Percentiles rank a stretch among this genome's conserved stretches.
These are phyloP conservation scores for Lepidochitona cinerea DNA, from an alignment of 2,888 invertebrate species.

Conservation along the genomic window DNA sequence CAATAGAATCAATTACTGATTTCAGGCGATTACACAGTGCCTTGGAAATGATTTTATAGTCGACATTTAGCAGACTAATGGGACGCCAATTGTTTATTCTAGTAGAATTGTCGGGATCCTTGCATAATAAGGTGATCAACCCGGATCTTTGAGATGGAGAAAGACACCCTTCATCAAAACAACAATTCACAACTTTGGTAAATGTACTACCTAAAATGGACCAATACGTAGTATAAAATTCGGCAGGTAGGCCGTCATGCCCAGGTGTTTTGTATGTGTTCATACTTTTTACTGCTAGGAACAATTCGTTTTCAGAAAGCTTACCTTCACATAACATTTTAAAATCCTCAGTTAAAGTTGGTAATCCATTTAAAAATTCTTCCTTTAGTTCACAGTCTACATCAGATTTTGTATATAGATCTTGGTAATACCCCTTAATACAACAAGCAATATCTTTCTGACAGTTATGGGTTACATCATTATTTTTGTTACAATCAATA, in stretches of 20 bases:
- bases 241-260: neutral
- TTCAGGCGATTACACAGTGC: conserved; percentile 28
- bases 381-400: neutral
- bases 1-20: conserved; percentile 22
- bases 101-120: conserved; percentile 25
- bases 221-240: conserved; percentile 5
- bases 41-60: conserved; percentile 41
- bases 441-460: neutral
- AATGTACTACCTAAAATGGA: neutral
- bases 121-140: conserved; percentile 33
- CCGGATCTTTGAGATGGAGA: conserved; percentile 16
- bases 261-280: neutral
- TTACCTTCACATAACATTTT: neutral
- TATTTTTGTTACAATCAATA: neutral
- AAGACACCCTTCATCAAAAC: conserved; percentile 18
- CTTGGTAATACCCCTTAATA: neutral
- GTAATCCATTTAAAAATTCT: neutral
- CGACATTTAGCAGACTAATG: conserved; percentile 37
- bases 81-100: conserved; percentile 39
- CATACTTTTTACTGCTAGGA: neutral
- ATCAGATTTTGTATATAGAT: neutral
- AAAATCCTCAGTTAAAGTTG: neutral
- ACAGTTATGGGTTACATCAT: no score
- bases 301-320: neutral
- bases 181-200: conserved; percentile 12